phyloP scores from a whole-genome alignment of 2,888 invertebrate species.

The Drosophila longiperda region DNA sequence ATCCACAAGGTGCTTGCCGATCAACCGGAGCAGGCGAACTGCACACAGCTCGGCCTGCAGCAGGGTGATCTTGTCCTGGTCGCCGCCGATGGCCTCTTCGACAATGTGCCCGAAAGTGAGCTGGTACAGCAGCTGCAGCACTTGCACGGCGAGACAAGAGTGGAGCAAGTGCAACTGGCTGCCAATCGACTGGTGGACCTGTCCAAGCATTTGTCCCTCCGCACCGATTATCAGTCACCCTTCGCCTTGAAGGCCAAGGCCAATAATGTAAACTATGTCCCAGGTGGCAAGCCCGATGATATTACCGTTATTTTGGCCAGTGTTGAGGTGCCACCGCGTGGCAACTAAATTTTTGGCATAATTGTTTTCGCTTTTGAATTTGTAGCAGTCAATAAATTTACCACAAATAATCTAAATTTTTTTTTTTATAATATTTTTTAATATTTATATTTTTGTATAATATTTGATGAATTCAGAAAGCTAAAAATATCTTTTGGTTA shows the following conservation, averaged over 20 bases:
- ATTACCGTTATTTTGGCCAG: conserved; percentile 68
- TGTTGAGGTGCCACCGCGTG: conserved; percentile 29
- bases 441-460: no score
- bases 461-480: background rate
- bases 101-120: conserved; percentile 96
- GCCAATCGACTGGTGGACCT: conserved; percentile 49
- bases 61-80: conserved; percentile 96
- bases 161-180: conserved; percentile 37
- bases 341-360: background rate
- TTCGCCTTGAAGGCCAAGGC: conserved; percentile 55
- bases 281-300: conserved; percentile 67
- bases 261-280: conserved; percentile 21
- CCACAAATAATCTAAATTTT: background rate
- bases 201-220: conserved; percentile 46
- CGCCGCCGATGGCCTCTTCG: conserved; percentile 98
- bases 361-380: background rate
- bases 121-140: conserved; percentile 92
- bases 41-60: conserved; percentile 91
- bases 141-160: conserved; percentile 76
- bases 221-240: conserved; percentile 45
- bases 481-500: background rate
- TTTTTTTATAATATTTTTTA: background rate
- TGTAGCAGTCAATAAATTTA: background rate
- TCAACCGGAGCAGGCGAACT: conserved; percentile 94
- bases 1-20: conserved; percentile 93